A percentile compares a stretch with the other conserved stretches of the same genome.
phyloP scores from a whole-genome alignment of 2,797 vertebrate species.

The Orientallactaga sibirica region DNA sequence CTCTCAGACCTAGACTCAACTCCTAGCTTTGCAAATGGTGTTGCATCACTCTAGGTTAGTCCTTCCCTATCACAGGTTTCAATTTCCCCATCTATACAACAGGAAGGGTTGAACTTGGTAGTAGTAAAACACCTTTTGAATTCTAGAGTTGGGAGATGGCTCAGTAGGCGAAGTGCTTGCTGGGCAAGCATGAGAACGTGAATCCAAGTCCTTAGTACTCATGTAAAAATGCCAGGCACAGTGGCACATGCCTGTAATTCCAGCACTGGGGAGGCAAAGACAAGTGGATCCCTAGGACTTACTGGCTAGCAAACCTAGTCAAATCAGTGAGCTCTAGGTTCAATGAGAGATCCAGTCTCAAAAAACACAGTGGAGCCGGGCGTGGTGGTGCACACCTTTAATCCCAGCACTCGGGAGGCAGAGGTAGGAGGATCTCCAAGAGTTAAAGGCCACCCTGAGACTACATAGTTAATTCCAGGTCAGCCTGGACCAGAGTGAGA shows the following conservation, averaged over 20 bases:
- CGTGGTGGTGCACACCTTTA: too few species aligned
- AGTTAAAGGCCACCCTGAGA: too few species aligned
- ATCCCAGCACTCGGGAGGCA: too few species aligned
- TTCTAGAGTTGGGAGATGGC: too few species aligned
- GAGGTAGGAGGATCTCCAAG: too few species aligned
- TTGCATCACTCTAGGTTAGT: slow-evolving; percentile 12
- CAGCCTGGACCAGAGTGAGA: too few species aligned
- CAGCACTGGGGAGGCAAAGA: background rate
- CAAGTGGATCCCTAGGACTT: background rate
- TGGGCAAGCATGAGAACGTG: too few species aligned
- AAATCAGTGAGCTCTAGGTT: too few species aligned
- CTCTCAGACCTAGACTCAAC: slow-evolving; percentile 38
- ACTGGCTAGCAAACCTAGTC: background rate
- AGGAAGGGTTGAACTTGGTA: slow-evolving; percentile 13
- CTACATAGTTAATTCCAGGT: too few species aligned
- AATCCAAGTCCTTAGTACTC: too few species aligned
- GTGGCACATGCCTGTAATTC: background rate
- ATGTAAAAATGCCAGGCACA: background rate
- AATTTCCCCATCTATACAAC: slow-evolving; percentile 35
- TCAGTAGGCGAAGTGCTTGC: too few species aligned
- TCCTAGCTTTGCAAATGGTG: background rate
- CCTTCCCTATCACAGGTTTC: background rate
- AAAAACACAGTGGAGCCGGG: background rate
- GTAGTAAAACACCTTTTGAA: slow-evolving; percentile 4
- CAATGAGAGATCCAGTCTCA: background rate